A percentile compares a stretch with the other conserved stretches of the same genome.
Conservation (phyloP, 2,888 invertebrate genomes). For the Hirtodrosophila cameraria region DNA sequence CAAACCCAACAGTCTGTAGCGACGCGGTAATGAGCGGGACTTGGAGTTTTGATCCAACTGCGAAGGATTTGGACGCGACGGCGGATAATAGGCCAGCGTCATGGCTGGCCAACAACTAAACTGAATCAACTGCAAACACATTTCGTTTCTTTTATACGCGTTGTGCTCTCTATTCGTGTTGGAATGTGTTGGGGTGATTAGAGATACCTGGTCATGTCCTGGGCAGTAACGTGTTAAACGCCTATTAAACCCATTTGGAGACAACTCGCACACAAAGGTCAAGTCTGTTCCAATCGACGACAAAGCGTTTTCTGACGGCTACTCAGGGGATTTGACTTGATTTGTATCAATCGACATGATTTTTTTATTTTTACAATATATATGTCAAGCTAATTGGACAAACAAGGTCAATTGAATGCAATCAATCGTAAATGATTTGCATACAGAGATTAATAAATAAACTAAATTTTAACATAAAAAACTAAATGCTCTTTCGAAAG, state of each 20-base stretch:
- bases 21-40: conserved; percentile 18
- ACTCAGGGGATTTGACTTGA: conserved; percentile 39
- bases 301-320: conserved; percentile 20
- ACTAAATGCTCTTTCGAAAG: too few relatives aligned
- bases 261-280: conserved; percentile 39
- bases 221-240: conserved; percentile 55
- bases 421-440: conserved; percentile 66
- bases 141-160: conserved; percentile 55
- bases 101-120: conserved; percentile 49
- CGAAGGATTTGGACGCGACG: conserved; percentile 37
- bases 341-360: conserved; percentile 35
- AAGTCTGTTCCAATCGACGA: conserved; percentile 33
- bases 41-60: neutral
- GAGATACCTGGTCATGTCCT: conserved; percentile 14
- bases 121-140: conserved; percentile 28
- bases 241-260: conserved; percentile 50
- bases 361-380: too few relatives aligned
- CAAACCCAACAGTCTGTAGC: conserved; percentile 20
- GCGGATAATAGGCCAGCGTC: conserved; percentile 55
- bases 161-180: conserved; percentile 36
- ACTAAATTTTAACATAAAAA: neutral
- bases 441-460: conserved; percentile 53
- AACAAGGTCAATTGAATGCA: conserved; percentile 58
- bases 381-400: conserved; percentile 57
- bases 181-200: conserved; percentile 56